Percentiles rank a stretch among this genome's conserved stretches.
phyloP scores from a whole-genome alignment of 1,140 invertebrate species.

The Brachionus angularis region DNA sequence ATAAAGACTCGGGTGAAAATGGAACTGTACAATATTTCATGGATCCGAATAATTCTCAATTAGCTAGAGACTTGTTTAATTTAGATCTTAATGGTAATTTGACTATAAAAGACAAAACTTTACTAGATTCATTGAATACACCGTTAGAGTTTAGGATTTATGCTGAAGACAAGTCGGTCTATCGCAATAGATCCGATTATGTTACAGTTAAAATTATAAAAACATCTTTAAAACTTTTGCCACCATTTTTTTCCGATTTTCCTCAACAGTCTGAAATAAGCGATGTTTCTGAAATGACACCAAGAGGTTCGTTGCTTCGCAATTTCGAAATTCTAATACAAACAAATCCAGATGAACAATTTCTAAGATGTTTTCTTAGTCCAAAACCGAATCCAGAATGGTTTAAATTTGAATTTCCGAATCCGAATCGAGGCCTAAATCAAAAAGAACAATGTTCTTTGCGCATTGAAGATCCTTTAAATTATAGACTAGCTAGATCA shows the following conservation, averaged over 20 bases:
- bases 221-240: constrained; percentile 7
- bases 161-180: constrained; percentile 13
- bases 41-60: neutral
- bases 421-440: neutral
- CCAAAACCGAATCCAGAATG: constrained; percentile 41
- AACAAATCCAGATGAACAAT: constrained; percentile 10
- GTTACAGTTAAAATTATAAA: neutral
- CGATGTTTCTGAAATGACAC: constrained; percentile 27
- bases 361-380: constrained; percentile 27
- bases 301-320: neutral
- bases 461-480: constrained; percentile 20
- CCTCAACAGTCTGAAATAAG: constrained; percentile 4
- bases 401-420: constrained; percentile 20
- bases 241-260: constrained; percentile 40
- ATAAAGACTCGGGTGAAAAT: constrained; percentile 34
- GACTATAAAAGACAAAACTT: constrained; percentile 5
- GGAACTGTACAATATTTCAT: constrained; percentile 34
- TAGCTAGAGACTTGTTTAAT: neutral
- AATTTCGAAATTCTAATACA: constrained; percentile 34
- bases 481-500: constrained; percentile 22
- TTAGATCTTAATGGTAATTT: constrained; percentile 11
- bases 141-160: constrained; percentile 19
- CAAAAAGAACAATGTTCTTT: constrained; percentile 10
- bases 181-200: neutral
- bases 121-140: neutral